Evolutionary conservation across 2,797 vertebrate species (phyloP).

Genomic region (Eulemur albifrons): DNA sequence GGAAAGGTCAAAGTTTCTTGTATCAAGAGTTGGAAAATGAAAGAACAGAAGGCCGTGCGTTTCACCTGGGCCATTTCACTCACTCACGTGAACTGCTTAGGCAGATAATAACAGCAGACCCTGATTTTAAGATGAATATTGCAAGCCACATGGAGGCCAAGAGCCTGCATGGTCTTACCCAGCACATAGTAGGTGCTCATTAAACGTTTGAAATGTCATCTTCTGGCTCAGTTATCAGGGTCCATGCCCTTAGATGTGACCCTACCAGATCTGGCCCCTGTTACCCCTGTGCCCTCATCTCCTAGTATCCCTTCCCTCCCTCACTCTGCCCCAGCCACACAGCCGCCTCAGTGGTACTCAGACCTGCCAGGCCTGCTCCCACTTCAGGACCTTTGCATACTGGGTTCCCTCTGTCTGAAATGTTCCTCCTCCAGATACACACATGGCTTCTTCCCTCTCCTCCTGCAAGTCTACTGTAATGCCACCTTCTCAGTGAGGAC

Average conservation of each 20-base stretch:
- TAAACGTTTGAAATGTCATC: not conserved
- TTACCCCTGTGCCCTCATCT: not conserved
- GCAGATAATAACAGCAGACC: not conserved
- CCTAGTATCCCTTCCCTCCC: not conserved
- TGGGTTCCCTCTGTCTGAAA: not conserved
- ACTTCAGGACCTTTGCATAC: no score
- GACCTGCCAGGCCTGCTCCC: not conserved
- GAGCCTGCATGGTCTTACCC: not conserved
- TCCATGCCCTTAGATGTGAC: not conserved
- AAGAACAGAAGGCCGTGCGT: not conserved
- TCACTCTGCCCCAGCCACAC: not conserved
- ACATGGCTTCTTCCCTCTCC: not conserved
- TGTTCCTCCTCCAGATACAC: not conserved
- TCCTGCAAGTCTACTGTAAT: not conserved
- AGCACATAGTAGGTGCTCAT: not conserved
- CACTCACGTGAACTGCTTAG: not conserved
- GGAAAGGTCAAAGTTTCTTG: not conserved
- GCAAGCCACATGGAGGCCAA: not conserved
- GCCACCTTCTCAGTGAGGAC: not conserved
- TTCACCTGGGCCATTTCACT: not conserved
- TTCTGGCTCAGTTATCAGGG: not conserved
- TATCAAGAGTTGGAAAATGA: not conserved
- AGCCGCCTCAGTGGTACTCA: not conserved
- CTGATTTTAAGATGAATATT: fast-evolving
- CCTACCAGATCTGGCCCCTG: not conserved